Evolutionary conservation across 2,797 vertebrate species (phyloP).

Genomic region (Acanthurus leucopareius): DNA sequence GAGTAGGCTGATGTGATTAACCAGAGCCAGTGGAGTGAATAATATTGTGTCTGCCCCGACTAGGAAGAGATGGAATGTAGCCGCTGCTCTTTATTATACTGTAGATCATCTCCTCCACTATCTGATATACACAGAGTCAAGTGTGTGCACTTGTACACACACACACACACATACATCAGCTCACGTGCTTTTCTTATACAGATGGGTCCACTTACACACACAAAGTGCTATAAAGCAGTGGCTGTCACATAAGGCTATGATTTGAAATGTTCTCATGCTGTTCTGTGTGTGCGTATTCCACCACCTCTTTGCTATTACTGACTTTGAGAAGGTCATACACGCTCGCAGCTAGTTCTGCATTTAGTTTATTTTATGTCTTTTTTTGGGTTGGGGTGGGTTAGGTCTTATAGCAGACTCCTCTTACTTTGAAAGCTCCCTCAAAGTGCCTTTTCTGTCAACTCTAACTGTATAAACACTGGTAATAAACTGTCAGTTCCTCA

Average conservation of each 20-base stretch:
- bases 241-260: background rate
- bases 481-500: constrained; percentile 29
- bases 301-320: background rate
- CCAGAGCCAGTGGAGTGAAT: constrained; percentile 80
- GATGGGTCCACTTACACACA: constrained; percentile 11
- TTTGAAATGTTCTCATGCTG: background rate
- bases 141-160: constrained; percentile 20
- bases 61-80: constrained; percentile 68
- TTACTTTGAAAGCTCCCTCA: constrained; percentile 20
- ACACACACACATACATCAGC: constrained; percentile 22
- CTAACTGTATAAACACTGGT: constrained; percentile 18
- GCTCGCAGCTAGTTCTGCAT: background rate
- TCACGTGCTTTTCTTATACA: constrained; percentile 17
- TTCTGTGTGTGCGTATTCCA: background rate
- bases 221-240: background rate
- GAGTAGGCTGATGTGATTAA: constrained; percentile 77
- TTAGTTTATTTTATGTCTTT: background rate
- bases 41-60: constrained; percentile 76
- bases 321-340: background rate
- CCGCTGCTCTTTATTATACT: constrained; percentile 69
- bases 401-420: background rate
- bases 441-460: constrained; percentile 18
- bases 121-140: constrained; percentile 52
- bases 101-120: constrained; percentile 53
- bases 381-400: background rate